A percentile compares a stretch with the other conserved stretches of the same genome.
Conservation (phyloP, 1,140 invertebrate species). For the Dinoponera quadriceps region DNA sequence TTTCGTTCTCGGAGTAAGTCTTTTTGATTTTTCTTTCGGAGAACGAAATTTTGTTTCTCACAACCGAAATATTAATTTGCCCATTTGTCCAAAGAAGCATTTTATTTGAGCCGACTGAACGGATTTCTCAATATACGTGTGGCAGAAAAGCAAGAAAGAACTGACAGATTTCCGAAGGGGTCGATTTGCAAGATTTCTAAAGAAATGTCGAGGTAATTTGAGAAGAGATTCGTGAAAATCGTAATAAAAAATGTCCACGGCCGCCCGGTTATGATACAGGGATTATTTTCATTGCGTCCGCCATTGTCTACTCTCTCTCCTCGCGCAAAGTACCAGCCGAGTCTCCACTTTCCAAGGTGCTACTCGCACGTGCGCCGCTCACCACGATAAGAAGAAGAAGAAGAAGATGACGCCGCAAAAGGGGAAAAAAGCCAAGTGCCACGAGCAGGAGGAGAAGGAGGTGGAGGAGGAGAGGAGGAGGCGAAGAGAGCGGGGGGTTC, state of each 20-base stretch:
- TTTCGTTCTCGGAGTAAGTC: too few relatives aligned
- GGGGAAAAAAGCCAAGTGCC: slow-evolving; percentile 53
- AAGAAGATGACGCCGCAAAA: slow-evolving; percentile 68
- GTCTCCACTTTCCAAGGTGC: slow-evolving; percentile 69
- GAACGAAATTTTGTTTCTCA: too few relatives aligned
- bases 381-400: slow-evolving; percentile 63
- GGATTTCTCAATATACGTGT: too few relatives aligned
- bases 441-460: slow-evolving; percentile 15
- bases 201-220: background rate
- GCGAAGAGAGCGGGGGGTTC: slow-evolving; percentile 15
- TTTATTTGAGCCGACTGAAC: too few relatives aligned
- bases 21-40: too few relatives aligned
- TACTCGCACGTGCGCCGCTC: slow-evolving; percentile 79
- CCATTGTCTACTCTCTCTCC: slow-evolving; percentile 34
- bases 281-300: background rate
- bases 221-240: background rate
- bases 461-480: slow-evolving; percentile 33
- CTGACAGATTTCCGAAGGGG: background rate
- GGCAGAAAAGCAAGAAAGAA: too few relatives aligned
- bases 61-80: too few relatives aligned
- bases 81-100: too few relatives aligned
- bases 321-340: slow-evolving; percentile 10
- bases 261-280: background rate
- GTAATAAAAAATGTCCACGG: background rate
- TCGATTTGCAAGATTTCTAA: background rate